phyloP scores from a whole-genome alignment of 2,888 invertebrate species.

The Clostera curtula region DNA sequence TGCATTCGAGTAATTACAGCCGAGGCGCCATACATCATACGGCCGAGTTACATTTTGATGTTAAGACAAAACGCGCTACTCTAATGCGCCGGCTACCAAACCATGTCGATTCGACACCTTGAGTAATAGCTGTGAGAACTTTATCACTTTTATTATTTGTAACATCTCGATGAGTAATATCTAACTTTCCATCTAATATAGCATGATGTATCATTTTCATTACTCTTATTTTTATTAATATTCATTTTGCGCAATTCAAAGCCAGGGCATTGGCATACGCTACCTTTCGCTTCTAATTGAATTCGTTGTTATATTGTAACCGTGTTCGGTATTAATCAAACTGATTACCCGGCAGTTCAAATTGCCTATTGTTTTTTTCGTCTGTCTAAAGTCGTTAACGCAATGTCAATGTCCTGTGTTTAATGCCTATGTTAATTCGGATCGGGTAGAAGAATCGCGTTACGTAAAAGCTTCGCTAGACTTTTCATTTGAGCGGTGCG shows the following conservation, averaged over 20 bases:
- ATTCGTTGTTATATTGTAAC: constrained; percentile 70
- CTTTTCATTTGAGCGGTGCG: constrained; percentile 42
- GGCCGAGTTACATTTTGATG: constrained; percentile 63
- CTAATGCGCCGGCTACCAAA: constrained; percentile 51
- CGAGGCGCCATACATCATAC: constrained; percentile 62
- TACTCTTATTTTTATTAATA: constrained; percentile 61
- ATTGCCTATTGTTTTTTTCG: constrained; percentile 70
- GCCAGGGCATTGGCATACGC: constrained; percentile 95
- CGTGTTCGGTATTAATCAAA: constrained; percentile 71
- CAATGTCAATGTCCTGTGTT: constrained; percentile 82
- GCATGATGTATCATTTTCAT: constrained; percentile 73
- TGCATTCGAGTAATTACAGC: constrained; percentile 69
- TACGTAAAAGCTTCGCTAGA: constrained; percentile 29
- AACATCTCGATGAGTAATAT: constrained; percentile 59
- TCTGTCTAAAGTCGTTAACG: constrained; percentile 63
- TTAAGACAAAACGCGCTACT: constrained; percentile 53
- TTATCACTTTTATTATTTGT: constrained; percentile 62
- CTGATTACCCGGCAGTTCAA: constrained; percentile 69
- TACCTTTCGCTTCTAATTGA: constrained; percentile 71
- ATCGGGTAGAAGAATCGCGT: constrained; percentile 39
- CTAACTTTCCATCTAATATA: constrained; percentile 69
- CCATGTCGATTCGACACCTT: constrained; percentile 57
- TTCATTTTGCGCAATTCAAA: constrained; percentile 75
- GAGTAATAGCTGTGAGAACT: constrained; percentile 63
- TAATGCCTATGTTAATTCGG: constrained; percentile 56